These are phyloP conservation scores for Eulemur mongoz DNA, from an alignment of 2,797 vertebrate genomes.

Conservation along the genomic window DNA sequence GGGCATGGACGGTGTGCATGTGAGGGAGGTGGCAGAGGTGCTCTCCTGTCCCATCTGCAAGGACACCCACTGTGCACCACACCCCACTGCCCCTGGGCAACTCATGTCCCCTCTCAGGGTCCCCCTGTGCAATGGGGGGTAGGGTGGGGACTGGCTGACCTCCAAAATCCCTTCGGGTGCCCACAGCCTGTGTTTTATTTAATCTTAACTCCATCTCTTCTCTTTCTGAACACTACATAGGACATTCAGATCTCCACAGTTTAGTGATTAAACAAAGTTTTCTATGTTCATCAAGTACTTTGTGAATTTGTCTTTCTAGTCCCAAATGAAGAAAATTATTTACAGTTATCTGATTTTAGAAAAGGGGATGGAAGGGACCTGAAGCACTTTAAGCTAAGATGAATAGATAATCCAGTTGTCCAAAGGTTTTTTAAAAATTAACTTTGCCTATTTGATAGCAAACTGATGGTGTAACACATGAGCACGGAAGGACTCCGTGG, in stretches of 20 bases:
- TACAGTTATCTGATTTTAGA: not conserved
- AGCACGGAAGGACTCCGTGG: not conserved
- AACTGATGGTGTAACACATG: not conserved
- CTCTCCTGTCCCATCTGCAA: not conserved
- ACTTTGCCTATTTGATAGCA: not conserved
- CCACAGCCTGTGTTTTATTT: not conserved
- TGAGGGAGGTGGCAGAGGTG: not conserved
- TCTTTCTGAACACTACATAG: not conserved
- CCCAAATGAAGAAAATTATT: not conserved
- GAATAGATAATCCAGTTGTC: not conserved
- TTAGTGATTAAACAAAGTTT: not conserved
- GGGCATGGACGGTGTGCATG: not conserved
- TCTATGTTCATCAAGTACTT: not conserved
- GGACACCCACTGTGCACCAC: not conserved
- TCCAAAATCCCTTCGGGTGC: not conserved
- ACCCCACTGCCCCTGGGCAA: accelerated
- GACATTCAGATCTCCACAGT: not conserved
- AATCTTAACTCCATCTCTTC: not conserved
- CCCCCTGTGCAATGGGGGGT: not conserved
- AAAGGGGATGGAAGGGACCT: not conserved
- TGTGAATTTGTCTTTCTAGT: not conserved
- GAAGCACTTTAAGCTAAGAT: not conserved
- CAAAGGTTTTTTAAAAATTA: not conserved
- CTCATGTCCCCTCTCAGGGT: not conserved
- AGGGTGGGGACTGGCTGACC: not conserved